A percentile compares a stretch with the other conserved stretches of the same genome.
phyloP scores from a whole-genome alignment of 2,888 invertebrate species.

The Lapara coniferarum region DNA sequence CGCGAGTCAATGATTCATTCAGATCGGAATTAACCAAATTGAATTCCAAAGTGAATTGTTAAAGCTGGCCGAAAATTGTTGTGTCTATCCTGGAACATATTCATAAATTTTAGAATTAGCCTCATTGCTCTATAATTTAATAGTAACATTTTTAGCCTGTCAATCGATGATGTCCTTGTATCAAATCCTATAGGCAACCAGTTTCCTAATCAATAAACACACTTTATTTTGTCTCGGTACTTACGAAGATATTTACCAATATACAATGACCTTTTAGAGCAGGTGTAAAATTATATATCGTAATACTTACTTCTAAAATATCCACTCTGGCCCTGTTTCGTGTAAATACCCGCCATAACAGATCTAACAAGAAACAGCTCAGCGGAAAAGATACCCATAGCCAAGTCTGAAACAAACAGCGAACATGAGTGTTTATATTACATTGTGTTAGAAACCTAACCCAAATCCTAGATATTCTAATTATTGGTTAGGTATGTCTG shows the following conservation, averaged over 20 bases:
- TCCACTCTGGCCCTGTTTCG: constrained; percentile 65
- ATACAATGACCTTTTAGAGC: neutral
- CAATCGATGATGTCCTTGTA: no score
- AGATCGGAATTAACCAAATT: neutral
- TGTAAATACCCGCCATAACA: constrained; percentile 70
- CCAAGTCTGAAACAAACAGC: constrained; percentile 67
- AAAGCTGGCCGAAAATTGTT: no score
- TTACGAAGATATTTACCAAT: no score
- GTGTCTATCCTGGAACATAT: no score
- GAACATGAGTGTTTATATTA: constrained; percentile 1
- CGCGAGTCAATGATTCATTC: neutral
- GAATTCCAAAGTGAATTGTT: no score
- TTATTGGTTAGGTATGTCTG: neutral
- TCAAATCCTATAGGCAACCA: no score
- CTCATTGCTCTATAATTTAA: no score
- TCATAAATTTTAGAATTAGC: no score
- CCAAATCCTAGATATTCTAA: neutral
- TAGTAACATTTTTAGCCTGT: no score
- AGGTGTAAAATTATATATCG: neutral
- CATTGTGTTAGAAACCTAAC: constrained; percentile 4
- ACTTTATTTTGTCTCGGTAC: no score
- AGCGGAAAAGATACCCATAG: constrained; percentile 72
- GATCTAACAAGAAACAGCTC: constrained; percentile 64
- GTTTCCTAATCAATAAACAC: no score
- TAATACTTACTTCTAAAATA: constrained; percentile 64